Evolutionary conservation across 2,113 vertebrate genomes (phyloP).

Genomic region (Rhinolophus ferrumequinum): DNA sequence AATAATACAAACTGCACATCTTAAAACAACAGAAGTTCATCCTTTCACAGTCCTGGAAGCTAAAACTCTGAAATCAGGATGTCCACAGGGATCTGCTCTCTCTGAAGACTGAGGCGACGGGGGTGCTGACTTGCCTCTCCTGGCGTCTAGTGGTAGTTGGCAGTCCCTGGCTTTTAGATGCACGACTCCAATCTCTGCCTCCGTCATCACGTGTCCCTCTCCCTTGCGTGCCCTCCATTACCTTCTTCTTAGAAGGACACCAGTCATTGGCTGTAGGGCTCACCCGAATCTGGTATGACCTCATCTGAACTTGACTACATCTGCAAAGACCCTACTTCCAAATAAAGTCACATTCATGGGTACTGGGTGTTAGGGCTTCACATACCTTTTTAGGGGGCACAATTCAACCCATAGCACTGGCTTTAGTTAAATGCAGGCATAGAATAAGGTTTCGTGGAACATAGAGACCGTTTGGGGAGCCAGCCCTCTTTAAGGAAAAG

Average conservation of each 20-base stretch:
- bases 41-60: not conserved
- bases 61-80: too few relatives aligned
- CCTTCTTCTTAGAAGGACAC: not conserved
- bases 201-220: fast-evolving
- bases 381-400: too few relatives aligned
- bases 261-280: too few relatives aligned
- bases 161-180: fast-evolving
- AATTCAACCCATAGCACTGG: not conserved
- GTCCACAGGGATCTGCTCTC: too few relatives aligned
- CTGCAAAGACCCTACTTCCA: not conserved
- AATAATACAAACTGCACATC: fast-evolving
- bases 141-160: not conserved
- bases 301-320: not conserved
- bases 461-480: not conserved
- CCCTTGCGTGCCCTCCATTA: not conserved
- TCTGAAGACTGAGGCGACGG: not conserved
- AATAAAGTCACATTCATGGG: not conserved
- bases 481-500: not conserved
- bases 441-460: not conserved
- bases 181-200: not conserved
- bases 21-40: not conserved
- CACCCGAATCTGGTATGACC: too few relatives aligned
- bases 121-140: not conserved
- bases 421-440: too few relatives aligned
- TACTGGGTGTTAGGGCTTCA: too few relatives aligned